phyloP scores from a whole-genome alignment of 2,888 invertebrate species.

The Agonopterix subpropinquella region DNA sequence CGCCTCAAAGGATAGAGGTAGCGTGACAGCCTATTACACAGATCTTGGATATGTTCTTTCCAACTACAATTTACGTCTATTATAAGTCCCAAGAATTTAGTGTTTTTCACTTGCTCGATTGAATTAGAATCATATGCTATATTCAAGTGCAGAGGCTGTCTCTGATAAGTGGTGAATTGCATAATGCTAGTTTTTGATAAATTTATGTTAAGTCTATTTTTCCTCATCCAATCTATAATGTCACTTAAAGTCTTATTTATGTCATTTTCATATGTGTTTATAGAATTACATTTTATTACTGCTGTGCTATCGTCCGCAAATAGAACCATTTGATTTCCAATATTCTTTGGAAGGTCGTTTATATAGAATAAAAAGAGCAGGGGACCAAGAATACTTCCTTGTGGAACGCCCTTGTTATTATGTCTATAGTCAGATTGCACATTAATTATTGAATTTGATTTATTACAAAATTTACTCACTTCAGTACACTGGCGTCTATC shows the following conservation, averaged over 20 bases:
- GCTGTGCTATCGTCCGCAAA: constrained; percentile 10
- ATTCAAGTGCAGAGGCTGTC: neutral
- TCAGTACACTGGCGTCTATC: neutral
- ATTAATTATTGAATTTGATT: neutral
- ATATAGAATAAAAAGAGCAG: neutral
- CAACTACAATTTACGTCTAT: neutral
- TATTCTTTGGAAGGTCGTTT: constrained; percentile 1
- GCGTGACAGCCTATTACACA: neutral
- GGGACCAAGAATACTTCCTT: neutral
- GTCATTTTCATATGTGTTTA: neutral
- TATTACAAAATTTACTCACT: neutral
- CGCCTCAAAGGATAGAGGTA: neutral
- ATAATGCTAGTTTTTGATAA: neutral
- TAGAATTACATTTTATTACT: constrained; percentile 16
- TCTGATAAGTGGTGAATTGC: neutral
- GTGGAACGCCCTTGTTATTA: neutral
- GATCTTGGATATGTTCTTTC: neutral
- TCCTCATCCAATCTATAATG: neutral
- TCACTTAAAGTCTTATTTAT: neutral
- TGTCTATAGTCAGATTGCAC: neutral
- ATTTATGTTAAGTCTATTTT: neutral
- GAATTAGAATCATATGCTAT: neutral
- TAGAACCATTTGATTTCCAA: constrained; percentile 2
- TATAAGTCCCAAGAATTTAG: neutral
- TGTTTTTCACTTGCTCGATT: neutral